Evolutionary conservation across 2,888 invertebrate genomes (phyloP).

Genomic region (Lissocephala sabroskyi): DNA sequence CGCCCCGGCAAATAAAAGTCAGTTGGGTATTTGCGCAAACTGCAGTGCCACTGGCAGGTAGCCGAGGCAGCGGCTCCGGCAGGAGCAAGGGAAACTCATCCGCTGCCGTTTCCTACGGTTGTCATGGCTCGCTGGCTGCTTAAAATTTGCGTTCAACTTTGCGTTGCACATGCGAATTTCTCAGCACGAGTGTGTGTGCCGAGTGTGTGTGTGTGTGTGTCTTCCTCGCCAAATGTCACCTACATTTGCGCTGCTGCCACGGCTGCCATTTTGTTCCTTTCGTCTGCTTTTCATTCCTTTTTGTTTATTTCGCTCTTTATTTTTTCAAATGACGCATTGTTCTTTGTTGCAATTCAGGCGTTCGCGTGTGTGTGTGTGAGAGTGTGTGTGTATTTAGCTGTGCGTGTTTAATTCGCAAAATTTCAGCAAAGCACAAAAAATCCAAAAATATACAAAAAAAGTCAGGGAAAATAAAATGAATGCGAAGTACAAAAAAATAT

Average conservation of each 20-base stretch:
- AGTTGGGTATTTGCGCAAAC: constrained; percentile 25
- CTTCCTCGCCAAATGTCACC: constrained; percentile 35
- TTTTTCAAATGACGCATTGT: constrained; percentile 58
- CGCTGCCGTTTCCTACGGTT: background rate
- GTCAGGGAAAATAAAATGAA: too few relatives aligned
- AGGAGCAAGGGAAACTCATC: too few relatives aligned
- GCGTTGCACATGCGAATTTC: constrained; percentile 33
- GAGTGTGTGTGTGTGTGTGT: constrained; percentile 19
- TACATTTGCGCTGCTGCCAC: constrained; percentile 35
- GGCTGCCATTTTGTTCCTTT: background rate
- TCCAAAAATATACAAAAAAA: too few relatives aligned
- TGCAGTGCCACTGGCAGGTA: constrained; percentile 21
- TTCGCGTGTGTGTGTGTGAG: background rate
- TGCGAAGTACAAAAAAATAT: background rate
- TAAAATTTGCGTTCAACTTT: constrained; percentile 19
- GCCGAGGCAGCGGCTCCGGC: constrained; percentile 11
- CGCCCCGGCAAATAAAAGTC: constrained; percentile 25
- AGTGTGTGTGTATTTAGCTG: constrained; percentile 8
- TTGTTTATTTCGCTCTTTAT: background rate
- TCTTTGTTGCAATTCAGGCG: constrained; percentile 7
- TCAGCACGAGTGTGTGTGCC: constrained; percentile 5
- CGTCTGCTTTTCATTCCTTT: constrained; percentile 29
- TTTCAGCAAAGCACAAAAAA: constrained; percentile 24
- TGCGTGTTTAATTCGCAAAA: constrained; percentile 56
- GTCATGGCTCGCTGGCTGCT: constrained; percentile 36